Evolutionary conservation across 1,140 invertebrate species (phyloP).

Genomic region (Diorhabda elongata): DNA sequence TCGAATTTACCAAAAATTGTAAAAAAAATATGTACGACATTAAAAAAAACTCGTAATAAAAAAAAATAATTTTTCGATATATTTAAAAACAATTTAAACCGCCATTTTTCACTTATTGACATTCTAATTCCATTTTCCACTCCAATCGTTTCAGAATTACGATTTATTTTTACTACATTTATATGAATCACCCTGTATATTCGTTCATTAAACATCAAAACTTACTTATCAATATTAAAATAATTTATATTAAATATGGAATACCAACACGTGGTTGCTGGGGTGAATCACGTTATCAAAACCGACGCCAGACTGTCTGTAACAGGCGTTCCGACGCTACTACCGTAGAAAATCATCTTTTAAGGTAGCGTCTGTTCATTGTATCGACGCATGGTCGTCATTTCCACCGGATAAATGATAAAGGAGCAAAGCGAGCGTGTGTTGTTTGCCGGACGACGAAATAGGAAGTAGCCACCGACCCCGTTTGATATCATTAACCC

Average conservation of each 20-base stretch:
- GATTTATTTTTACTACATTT: too few species aligned
- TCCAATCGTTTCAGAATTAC: neutral
- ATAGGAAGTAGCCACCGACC: neutral
- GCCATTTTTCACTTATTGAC: neutral
- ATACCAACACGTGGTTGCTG: slow-evolving; percentile 13
- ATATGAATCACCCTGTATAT: too few species aligned
- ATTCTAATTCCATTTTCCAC: neutral
- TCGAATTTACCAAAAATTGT: too few species aligned
- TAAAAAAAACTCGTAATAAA: neutral
- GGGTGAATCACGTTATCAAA: neutral
- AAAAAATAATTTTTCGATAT: neutral
- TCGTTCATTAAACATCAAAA: too few species aligned
- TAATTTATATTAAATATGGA: too few species aligned
- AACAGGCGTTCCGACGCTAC: slow-evolving; percentile 14
- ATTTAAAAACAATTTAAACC: neutral
- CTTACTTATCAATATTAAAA: too few species aligned
- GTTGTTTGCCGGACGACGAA: neutral
- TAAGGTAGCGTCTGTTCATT: neutral
- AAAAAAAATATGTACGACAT: neutral
- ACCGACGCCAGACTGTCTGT: slow-evolving; percentile 14
- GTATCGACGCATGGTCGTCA: slow-evolving; percentile 11
- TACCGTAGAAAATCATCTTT: slow-evolving; percentile 4
- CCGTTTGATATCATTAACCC: slow-evolving; percentile 8
- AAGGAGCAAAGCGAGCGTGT: neutral
- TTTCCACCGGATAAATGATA: neutral